Conservation (phyloP, 2,113 vertebrate genomes). For the Motacilla tschutschensis region DNA sequence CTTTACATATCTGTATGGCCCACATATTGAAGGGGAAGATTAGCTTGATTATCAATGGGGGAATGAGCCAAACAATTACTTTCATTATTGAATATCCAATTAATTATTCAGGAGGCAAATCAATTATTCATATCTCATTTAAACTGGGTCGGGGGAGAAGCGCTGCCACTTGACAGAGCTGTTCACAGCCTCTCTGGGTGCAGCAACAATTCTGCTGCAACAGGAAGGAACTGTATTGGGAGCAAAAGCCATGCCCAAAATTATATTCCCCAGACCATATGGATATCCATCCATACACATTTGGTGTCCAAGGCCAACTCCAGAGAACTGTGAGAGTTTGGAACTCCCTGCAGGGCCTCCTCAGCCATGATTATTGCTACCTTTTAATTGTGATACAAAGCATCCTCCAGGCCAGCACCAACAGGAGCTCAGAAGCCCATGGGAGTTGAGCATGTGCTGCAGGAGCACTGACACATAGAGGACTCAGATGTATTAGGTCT, state of each 20-base stretch:
- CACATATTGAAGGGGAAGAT: constrained; percentile 53
- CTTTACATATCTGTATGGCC: constrained; percentile 52
- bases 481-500: not conserved
- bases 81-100: constrained; percentile 84
- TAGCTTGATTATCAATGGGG: constrained; percentile 72
- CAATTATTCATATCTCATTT: constrained; percentile 86
- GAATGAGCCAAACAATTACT: constrained; percentile 83
- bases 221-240: not conserved
- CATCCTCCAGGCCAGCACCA: not conserved
- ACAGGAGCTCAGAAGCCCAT: not conserved
- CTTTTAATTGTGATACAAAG: not conserved
- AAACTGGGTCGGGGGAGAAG: constrained; percentile 62
- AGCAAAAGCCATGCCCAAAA: not conserved
- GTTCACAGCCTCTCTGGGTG: constrained; percentile 27
- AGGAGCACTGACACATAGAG: not conserved
- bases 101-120: constrained; percentile 82
- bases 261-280: not conserved
- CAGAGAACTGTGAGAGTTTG: not conserved
- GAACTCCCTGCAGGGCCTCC: not conserved
- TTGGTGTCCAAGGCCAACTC: not conserved
- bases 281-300: not conserved
- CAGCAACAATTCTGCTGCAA: constrained; percentile 23
- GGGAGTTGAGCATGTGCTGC: rapidly evolving
- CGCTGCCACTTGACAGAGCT: constrained; percentile 69
- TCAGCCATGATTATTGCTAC: not conserved